Conservation (phyloP, 1,140 invertebrate species). For the Ectropis grisescens region DNA sequence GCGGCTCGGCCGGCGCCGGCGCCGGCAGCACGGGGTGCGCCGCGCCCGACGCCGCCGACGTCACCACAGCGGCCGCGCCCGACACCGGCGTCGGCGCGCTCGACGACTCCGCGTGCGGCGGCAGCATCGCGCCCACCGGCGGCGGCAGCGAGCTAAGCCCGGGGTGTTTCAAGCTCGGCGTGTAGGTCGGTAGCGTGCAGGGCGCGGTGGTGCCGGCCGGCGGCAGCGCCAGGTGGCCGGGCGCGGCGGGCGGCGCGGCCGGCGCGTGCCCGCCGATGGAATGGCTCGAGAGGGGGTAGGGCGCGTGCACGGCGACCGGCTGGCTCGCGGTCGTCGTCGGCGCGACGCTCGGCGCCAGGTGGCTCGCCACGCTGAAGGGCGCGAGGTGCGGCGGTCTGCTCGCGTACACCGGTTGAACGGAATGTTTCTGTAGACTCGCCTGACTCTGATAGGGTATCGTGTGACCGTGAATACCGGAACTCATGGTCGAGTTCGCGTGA, state of each 20-base stretch:
- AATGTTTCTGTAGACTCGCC: conserved; percentile 62
- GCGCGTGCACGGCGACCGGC: conserved; percentile 26
- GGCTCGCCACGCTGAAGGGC: conserved; percentile 51
- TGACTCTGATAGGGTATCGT: conserved; percentile 55
- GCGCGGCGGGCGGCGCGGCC: conserved; percentile 35
- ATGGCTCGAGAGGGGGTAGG: conserved; percentile 46
- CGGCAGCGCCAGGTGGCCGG: conserved; percentile 28
- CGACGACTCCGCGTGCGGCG: conserved; percentile 27
- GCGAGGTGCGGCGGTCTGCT: conserved; percentile 46
- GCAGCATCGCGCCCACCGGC: conserved; percentile 18
- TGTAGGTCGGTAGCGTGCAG: conserved; percentile 19
- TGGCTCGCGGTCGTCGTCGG: conserved; percentile 27
- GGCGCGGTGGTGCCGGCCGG: conserved; percentile 28
- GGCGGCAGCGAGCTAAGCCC: conserved; percentile 33
- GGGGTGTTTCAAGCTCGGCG: conserved; percentile 40
- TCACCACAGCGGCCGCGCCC: conserved; percentile 23
- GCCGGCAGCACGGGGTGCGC: conserved; percentile 36
- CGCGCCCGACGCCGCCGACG: conserved; percentile 27
- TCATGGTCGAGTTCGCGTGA: conserved; percentile 61
- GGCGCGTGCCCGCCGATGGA: conserved; percentile 40
- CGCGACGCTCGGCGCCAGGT: conserved; percentile 39
- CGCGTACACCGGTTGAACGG: conserved; percentile 41
- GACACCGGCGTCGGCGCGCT: conserved; percentile 31
- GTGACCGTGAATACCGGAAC: conserved; percentile 56
- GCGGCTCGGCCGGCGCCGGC: conserved; percentile 23